phyloP scores from a whole-genome alignment of 2,888 invertebrate genomes.

The Heliothis peltigera region DNA sequence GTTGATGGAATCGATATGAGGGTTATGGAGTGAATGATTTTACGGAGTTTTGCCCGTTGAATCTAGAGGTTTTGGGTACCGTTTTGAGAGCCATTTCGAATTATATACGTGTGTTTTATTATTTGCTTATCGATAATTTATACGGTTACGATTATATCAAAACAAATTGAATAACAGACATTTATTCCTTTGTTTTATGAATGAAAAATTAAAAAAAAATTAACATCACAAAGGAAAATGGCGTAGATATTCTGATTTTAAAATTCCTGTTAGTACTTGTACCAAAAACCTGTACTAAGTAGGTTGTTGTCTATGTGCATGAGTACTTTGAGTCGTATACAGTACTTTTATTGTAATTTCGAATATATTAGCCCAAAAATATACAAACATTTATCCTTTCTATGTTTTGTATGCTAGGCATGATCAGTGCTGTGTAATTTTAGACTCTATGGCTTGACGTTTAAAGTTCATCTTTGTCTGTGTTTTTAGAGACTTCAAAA shows the following conservation, averaged over 20 bases:
- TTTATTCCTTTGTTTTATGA: no score
- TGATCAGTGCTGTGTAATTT: constrained; percentile 29
- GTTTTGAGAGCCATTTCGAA: not conserved
- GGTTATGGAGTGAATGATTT: constrained; percentile 1
- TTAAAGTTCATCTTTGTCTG: constrained; percentile 9
- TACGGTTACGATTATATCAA: no score
- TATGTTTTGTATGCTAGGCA: constrained; percentile 37
- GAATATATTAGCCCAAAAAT: constrained; percentile 8
- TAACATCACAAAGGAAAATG: not conserved
- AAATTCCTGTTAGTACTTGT: not conserved
- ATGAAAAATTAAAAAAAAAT: no score
- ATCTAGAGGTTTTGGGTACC: not conserved
- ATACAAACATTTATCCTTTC: constrained; percentile 8
- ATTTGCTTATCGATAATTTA: no score
- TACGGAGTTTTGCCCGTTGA: not conserved
- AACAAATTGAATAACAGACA: no score
- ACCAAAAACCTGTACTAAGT: constrained; percentile 39
- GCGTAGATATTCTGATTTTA: not conserved
- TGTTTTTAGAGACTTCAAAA: not conserved
- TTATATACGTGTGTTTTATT: no score
- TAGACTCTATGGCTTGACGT: constrained; percentile 17
- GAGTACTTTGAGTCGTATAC: constrained; percentile 45
- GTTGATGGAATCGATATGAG: not conserved
- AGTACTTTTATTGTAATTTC: constrained; percentile 23
- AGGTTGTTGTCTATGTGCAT: constrained; percentile 54